Percentiles rank a stretch among this genome's conserved stretches.
Conservation (phyloP, 2,888 invertebrate species). For the Petrolisthes manimaculis region DNA sequence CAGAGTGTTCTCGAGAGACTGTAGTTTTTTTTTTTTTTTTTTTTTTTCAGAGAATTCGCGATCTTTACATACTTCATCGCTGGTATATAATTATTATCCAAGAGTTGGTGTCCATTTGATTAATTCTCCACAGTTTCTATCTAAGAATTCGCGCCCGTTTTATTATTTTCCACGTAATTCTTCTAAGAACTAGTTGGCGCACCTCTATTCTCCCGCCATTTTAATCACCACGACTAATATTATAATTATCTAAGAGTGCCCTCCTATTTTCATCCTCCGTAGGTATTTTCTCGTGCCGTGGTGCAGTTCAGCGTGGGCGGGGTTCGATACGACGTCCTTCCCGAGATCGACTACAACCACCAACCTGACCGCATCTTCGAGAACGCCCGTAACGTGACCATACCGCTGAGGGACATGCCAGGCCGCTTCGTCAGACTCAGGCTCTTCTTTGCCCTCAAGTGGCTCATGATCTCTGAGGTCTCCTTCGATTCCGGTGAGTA, state of each 20-base stretch:
- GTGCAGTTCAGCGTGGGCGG: conserved; percentile 87
- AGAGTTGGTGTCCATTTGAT: neutral
- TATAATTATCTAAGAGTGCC: neutral
- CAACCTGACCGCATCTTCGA: conserved; percentile 85
- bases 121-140: neutral
- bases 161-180: neutral
- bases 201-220: neutral
- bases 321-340: conserved; percentile 81
- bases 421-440: conserved; percentile 85
- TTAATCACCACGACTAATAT: neutral
- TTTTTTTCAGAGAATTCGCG: no score
- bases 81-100: no score
- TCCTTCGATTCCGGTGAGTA: conserved; percentile 79
- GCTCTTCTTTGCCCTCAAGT: conserved; percentile 83
- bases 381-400: conserved; percentile 83
- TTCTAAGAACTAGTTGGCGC: neutral
- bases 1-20: no score
- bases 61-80: no score
- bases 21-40: no score
- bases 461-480: conserved; percentile 92
- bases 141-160: neutral
- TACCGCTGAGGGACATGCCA: conserved; percentile 84
- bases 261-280: neutral
- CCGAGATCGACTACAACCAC: conserved; percentile 78
- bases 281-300: conserved; percentile 84